Conservation (phyloP, 2,797 vertebrate species). For the Pseudotriccus pelzelni region DNA sequence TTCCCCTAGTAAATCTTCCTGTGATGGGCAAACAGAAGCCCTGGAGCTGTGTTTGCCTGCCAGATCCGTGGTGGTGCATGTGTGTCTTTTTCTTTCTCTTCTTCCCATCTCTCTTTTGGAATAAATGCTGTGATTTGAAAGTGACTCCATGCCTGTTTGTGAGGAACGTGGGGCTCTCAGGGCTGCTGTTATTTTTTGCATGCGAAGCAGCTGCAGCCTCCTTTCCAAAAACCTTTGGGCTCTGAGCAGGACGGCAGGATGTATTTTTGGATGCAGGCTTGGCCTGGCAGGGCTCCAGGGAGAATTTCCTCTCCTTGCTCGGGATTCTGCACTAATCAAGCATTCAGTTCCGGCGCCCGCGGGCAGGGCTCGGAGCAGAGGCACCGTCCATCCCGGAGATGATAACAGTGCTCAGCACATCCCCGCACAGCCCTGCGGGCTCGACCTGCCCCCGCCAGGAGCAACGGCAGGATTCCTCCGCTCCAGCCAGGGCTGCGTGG, state of each 20-base stretch:
- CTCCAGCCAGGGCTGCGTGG: background rate
- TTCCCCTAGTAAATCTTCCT: constrained; percentile 59
- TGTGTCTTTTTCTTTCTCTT: background rate
- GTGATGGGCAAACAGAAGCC: constrained; percentile 66
- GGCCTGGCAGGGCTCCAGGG: constrained; percentile 60
- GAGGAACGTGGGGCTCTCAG: background rate
- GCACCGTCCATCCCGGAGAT: background rate
- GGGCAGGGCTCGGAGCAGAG: constrained; percentile 35
- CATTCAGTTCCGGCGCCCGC: background rate
- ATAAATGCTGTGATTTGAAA: constrained; percentile 12
- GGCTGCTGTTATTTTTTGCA: constrained; percentile 20
- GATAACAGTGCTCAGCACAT: constrained; percentile 29
- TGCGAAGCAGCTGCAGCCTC: constrained; percentile 1
- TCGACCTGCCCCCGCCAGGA: background rate
- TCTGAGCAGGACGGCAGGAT: constrained; percentile 25
- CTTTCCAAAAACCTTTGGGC: constrained; percentile 36
- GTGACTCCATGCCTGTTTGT: background rate
- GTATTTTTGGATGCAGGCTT: constrained; percentile 49
- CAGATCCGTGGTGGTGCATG: constrained; percentile 19
- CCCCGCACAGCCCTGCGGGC: background rate
- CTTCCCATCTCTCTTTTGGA: background rate
- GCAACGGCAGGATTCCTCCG: background rate
- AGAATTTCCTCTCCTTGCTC: constrained; percentile 60
- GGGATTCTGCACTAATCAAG: constrained; percentile 15
- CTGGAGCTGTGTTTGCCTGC: constrained; percentile 56